Conservation (phyloP, 2,888 invertebrate species). For the Melinopterus prodromus region DNA sequence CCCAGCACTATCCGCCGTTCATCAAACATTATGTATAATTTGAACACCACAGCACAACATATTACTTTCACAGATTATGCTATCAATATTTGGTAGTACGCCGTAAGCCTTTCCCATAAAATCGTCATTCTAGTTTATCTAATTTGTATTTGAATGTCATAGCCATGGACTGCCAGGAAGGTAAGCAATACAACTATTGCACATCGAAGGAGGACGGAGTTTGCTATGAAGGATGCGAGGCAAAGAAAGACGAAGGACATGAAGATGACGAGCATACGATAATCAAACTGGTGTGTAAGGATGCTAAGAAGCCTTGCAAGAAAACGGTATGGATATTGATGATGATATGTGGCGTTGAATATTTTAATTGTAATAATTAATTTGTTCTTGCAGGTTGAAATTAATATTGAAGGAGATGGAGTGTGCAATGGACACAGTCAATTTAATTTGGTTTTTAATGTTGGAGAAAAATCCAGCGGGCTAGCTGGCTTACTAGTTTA, state of each 20-base stretch:
- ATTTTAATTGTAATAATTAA: no score
- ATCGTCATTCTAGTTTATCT: background rate
- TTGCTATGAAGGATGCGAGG: constrained; percentile 12
- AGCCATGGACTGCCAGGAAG: background rate
- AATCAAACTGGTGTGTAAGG: background rate
- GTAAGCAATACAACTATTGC: background rate
- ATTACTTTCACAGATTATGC: no score
- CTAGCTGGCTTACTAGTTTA: background rate
- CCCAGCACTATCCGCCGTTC: no score
- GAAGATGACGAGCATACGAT: background rate
- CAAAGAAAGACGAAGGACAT: background rate
- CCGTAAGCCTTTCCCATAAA: background rate
- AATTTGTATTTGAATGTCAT: background rate
- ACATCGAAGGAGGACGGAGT: background rate
- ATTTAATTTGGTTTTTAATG: background rate
- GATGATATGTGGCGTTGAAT: background rate
- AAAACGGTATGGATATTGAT: background rate
- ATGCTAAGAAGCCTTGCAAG: background rate
- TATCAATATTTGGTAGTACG: no score
- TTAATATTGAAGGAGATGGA: background rate
- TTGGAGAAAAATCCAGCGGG: background rate
- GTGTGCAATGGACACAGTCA: background rate
- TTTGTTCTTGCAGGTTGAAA: background rate
- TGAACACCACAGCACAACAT: no score
- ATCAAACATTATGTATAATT: no score